Base-by-base conservation (phyloP, 2,888 invertebrate genomes). In the Melanargia galathea region DNA sequence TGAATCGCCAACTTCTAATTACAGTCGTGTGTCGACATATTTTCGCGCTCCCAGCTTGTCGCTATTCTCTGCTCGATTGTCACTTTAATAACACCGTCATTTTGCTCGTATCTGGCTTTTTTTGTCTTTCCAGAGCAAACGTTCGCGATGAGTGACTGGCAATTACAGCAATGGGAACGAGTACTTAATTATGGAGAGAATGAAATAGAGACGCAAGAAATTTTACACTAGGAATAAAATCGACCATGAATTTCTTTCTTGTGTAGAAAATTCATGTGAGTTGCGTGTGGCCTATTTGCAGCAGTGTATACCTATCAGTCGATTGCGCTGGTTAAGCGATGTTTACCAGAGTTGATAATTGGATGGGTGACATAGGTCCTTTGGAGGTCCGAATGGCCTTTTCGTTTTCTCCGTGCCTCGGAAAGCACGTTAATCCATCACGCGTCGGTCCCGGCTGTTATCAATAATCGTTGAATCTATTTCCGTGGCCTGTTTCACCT, bases 1-100 rank as follows among this genome's bases (percentile, higher is more conserved):
- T 58, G 46, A 59, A 64, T 66, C 60, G 66, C 64, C 68, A 45
- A 40, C 64, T 65, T 65, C 71, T 75, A 75, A 76, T 73, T 70
- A 73, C 70, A 59, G 70, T 40, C 59, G 65, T 67, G 72, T 67
- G 72, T 68, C 65, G 63, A 65, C 61, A 66, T 69, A 63, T 68
- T 67, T 70, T 66, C 65, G 51, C 60, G 49, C 60, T 64, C 30
- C 40, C 33, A 3, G 56, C 62, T 52, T 45, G 60, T 46, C 59
- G 66, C 55, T 18, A 62, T 63, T 55, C 56, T 65, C 57, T 62
- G 54, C 38, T 49, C 62, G 51, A 61, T 60, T 66, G 60, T 59
- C 60, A 65, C 62, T 57, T 57, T 24, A 55, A 64, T 48, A 61
- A 40, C 33, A 48, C 46, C 26, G 30, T 45, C 30, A 57, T 35